Percentiles rank a stretch among this genome's conserved stretches.
Evolutionary conservation across 2,888 invertebrate genomes (phyloP).

Genomic region (Saturnia pavonia): DNA sequence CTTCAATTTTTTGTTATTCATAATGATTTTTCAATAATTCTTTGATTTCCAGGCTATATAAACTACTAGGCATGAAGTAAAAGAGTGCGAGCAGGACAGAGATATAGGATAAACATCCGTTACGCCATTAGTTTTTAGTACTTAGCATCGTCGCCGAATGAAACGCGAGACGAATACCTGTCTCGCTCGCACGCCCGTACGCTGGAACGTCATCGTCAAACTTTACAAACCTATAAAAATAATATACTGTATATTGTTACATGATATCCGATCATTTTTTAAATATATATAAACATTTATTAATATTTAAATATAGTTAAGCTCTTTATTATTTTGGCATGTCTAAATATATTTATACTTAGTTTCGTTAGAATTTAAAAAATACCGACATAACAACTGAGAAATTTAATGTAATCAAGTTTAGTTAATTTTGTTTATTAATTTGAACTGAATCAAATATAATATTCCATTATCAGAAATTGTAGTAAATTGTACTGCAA

Average conservation of each 20-base stretch:
- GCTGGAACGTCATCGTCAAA: background rate
- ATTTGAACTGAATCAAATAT: no score
- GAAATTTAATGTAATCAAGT: no score
- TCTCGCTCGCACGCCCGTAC: background rate
- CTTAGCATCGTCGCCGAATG: conserved; percentile 52
- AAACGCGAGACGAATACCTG: conserved; percentile 12
- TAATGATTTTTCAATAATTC: background rate
- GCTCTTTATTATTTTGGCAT: no score
- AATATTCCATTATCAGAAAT: no score
- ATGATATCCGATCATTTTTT: background rate
- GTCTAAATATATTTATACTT: no score
- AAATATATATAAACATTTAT: background rate
- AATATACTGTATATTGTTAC: background rate
- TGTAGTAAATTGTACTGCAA: no score
- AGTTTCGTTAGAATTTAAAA: no score
- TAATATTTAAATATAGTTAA: no score
- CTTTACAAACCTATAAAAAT: background rate
- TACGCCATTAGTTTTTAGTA: conserved; percentile 66
- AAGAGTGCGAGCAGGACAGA: conserved; percentile 42
- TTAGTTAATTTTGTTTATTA: no score
- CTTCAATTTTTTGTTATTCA: no score
- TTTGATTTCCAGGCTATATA: conserved; percentile 43
- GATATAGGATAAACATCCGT: conserved; percentile 55
- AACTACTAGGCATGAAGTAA: conserved; percentile 38
- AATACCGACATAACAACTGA: no score